Evolutionary conservation across 2,888 invertebrate genomes (phyloP), one percentile per base, ranked within the genome.

Genomic region (Platypus cylindrus): DNA sequence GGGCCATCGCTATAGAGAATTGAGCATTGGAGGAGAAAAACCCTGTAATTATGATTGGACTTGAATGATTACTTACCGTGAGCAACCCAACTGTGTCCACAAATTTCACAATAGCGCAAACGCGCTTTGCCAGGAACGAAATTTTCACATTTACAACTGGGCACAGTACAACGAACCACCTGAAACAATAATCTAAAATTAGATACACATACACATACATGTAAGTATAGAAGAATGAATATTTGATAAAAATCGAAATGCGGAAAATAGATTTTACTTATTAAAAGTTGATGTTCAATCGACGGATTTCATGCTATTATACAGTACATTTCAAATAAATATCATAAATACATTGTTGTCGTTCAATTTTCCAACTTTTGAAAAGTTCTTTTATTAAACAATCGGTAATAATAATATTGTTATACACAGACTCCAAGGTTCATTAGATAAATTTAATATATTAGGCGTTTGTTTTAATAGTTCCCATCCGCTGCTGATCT

Each of bases 21-120:
- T n/a, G n/a, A n/a, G n/a, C n/a, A n/a, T n/a, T n/a, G n/a, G n/a
- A n/a, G n/a, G n/a, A n/a, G n/a, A n/a, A n/a, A n/a, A n/a, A n/a
- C n/a, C n/a, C n/a, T n/a, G n/a, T n/a, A n/a, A n/a, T n/a, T n/a
- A n/a, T n/a, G n/a, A n/a, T n/a, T n/a, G n/a, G n/a, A n/a, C n/a
- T n/a, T 28, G 33, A 37, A 37, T 37, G 24, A 30, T n/a, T 41
- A 67, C 77, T 75, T 58, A 79, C 78, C 79, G 59, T 79, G 79
- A 47, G 73, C 73, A 38, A 79, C 77, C 78, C 79, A 79, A 44
- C 77, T 76, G 59, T 79, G 79, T 50, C 71, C 72, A 57, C 79
- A 79, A 45, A 70, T 70, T 51, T 76, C 75, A 62, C 79, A 79
- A 56, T 68, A 72, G 36, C 79, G 68, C 41, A 78, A 65, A 51